Evolutionary conservation across 1,140 invertebrate genomes (phyloP).

Genomic region (Drosophila insularis): DNA sequence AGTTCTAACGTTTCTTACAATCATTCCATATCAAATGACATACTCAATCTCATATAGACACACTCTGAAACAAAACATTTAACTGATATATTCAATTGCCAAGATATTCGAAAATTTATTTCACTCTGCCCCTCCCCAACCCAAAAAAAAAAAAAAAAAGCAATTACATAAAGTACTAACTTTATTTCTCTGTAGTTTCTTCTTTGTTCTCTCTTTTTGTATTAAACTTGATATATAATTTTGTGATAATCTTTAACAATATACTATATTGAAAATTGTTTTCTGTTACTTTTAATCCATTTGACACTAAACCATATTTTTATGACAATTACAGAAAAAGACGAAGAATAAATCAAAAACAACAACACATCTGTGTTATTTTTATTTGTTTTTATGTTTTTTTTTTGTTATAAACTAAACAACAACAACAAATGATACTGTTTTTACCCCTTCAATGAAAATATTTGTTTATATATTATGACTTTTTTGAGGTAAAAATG

Average conservation of each 20-base stretch:
- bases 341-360: constrained; percentile 68
- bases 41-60: too few species aligned
- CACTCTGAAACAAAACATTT: too few species aligned
- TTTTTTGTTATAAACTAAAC: constrained; percentile 45
- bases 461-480: constrained; percentile 20
- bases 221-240: constrained; percentile 21
- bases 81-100: too few species aligned
- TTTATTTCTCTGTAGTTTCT: constrained; percentile 13
- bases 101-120: too few species aligned
- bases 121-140: too few species aligned
- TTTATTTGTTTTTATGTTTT: too few species aligned
- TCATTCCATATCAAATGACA: neutral
- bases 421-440: constrained; percentile 30
- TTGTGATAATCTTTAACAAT: constrained; percentile 12
- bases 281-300: neutral
- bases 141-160: neutral
- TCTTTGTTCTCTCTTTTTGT: constrained; percentile 23
- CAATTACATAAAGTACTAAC: constrained; percentile 77
- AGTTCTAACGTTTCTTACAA: constrained; percentile 23
- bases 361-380: constrained; percentile 30
- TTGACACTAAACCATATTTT: constrained; percentile 48
- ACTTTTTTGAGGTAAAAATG: constrained; percentile 70
- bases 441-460: neutral
- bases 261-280: neutral
- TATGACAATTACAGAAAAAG: constrained; percentile 72